These are phyloP conservation scores for Chaetophractus vellerosus DNA, from an alignment of 2,797 vertebrate genomes.

Conservation along the genomic window DNA sequence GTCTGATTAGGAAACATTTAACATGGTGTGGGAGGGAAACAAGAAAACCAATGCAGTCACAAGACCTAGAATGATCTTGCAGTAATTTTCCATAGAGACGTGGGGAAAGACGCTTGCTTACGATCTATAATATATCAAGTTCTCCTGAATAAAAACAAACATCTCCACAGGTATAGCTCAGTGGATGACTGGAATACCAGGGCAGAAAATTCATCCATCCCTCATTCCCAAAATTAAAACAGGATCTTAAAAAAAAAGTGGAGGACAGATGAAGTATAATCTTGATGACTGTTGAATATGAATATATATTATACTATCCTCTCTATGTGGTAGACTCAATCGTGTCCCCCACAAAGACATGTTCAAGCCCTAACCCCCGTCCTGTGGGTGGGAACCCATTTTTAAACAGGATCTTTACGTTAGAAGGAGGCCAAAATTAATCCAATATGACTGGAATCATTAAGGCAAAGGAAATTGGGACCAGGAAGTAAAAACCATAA, in stretches of 20 bases:
- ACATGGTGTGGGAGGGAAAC: not conserved
- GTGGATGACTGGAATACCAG: not conserved
- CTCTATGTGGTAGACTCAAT: too few species aligned
- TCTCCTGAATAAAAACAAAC: constrained; percentile 58
- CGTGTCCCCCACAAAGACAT: too few species aligned
- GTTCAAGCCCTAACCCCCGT: too few species aligned
- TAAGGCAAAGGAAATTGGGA: too few species aligned
- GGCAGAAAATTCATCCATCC: not conserved
- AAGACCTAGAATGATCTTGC: constrained; percentile 3
- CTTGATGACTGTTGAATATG: not conserved
- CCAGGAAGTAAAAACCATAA: too few species aligned
- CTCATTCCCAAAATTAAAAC: constrained; percentile 34
- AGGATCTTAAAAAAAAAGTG: not conserved
- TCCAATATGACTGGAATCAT: too few species aligned
- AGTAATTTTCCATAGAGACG: not conserved
- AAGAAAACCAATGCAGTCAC: not conserved
- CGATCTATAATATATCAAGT: not conserved
- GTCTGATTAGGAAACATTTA: constrained; percentile 31
- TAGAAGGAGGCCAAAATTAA: too few species aligned
- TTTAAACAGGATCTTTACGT: too few species aligned
- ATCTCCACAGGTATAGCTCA: not conserved
- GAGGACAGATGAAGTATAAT: not conserved
- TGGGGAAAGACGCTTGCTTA: not conserved
- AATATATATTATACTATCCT: not conserved
- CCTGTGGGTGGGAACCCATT: too few species aligned